phyloP scores from a whole-genome alignment of 2,888 invertebrate genomes.

The Tethea ocularis region DNA sequence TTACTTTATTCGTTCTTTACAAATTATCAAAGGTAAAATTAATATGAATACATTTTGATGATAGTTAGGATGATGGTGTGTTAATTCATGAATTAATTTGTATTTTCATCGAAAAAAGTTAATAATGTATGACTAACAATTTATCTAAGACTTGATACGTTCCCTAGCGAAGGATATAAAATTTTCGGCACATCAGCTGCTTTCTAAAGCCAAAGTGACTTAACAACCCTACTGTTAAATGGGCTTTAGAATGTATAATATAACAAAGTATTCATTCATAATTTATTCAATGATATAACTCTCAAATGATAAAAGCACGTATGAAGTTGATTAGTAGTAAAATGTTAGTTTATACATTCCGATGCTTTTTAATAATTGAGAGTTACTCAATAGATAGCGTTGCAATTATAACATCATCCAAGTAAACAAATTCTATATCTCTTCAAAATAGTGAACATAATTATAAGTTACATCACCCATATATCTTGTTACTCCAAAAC shows the following conservation, averaged over 20 bases:
- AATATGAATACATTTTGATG: no score
- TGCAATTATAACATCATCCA: neutral
- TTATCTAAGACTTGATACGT: constrained; percentile 17
- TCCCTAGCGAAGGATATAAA: constrained; percentile 26
- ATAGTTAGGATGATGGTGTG: neutral
- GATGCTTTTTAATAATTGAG: neutral
- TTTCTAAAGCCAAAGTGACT: constrained; percentile 15
- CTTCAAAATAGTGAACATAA: neutral
- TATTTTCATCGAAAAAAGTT: constrained; percentile 11
- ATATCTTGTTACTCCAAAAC: neutral
- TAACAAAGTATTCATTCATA: neutral
- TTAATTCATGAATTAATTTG: neutral
- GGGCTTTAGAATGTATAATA: constrained; percentile 1
- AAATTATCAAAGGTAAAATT: neutral
- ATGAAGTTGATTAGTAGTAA: neutral
- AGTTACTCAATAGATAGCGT: neutral
- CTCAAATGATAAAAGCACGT: neutral
- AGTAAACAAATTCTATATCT: neutral
- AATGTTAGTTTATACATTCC: neutral
- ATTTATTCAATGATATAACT: neutral
- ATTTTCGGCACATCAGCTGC: constrained; percentile 25
- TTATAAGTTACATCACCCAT: neutral
- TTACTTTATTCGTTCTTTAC: neutral
- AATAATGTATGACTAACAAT: constrained; percentile 12
- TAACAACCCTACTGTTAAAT: constrained; percentile 3